Base-by-base conservation (phyloP, 2,113 vertebrate species). In the Thryonomys swinderianus region DNA sequence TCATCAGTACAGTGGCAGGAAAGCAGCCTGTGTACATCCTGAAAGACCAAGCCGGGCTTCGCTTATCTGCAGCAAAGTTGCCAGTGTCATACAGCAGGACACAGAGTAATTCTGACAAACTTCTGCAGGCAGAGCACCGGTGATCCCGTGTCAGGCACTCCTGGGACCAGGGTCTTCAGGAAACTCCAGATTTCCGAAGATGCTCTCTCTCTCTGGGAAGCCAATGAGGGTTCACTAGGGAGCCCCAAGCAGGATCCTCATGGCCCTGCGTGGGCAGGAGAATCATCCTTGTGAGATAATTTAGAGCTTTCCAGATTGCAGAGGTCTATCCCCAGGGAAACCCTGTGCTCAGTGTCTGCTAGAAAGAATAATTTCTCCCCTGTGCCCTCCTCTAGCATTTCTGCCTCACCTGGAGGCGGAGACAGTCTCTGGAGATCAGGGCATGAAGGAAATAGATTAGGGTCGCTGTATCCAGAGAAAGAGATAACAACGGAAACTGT, bases 21-120 rank as follows among this genome's bases (percentile, higher is more conserved):
- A 3, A 67, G 34, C 59, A 23, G 25, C 3, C 11, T 1, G 0
- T 23, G 0, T 23, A 11, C 12, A 55, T 55, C 18, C 17, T 62
- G 23, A 78, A 61, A 67, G 34, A 14, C 32, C 55, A 2, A 67
- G 21, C 37, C 51, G 5, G 2, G n/a, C 18, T 78, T 2, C 78
- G 13, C 6, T 42, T 79, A 25, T 45, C 10, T 86, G 25, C 40
- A 76, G 23, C 11, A 53, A 17, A 59, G 27, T 27, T 74, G 7
- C 21, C 34, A 12, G 7, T 74, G 20, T 10, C 18, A 20, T 53
- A 40, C 12, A 2, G 4, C 20, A 16, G 14, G 1, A 37, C 16
- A 30, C 4, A 4, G 21, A 21, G 7, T 11, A 30, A 34, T 25
- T 59, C 13, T 62, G 23, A 37, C 7, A 64, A 76, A 37, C 7